Evolutionary conservation across 2,888 invertebrate genomes (phyloP).

Genomic region (Synergus umbraculus): DNA sequence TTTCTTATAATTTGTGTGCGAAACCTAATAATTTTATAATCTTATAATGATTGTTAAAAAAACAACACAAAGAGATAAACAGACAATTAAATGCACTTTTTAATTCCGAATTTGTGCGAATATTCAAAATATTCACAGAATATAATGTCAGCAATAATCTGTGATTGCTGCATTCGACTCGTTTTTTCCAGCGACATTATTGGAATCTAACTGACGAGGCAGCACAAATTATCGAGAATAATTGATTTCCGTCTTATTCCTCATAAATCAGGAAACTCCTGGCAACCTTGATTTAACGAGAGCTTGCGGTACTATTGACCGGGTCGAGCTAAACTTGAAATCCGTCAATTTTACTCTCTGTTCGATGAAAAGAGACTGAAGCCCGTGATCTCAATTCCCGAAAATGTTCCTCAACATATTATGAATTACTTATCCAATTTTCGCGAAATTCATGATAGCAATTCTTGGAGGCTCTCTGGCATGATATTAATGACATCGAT

Average conservation of each 20-base stretch:
- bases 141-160: not conserved
- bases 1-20: too few species aligned
- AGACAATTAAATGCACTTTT: not conserved
- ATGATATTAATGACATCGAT: slow-evolving; percentile 25
- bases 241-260: not conserved
- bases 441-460: not conserved
- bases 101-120: not conserved
- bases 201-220: not conserved
- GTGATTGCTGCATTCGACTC: too few species aligned
- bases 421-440: not conserved
- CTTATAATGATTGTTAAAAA: too few species aligned
- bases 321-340: slow-evolving; percentile 22
- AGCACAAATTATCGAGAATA: not conserved
- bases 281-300: slow-evolving; percentile 29
- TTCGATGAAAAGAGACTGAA: not conserved
- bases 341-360: not conserved
- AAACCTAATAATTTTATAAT: too few species aligned
- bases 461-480: not conserved
- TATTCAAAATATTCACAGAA: not conserved
- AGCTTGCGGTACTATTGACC: slow-evolving; percentile 20
- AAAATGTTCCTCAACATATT: not conserved
- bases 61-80: too few species aligned
- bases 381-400: not conserved
- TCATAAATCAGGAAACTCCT: slow-evolving; percentile 23
- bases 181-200: not conserved